phyloP scores from a whole-genome alignment of 2,113 vertebrate genomes.

The Coptodon bakossiorum region DNA sequence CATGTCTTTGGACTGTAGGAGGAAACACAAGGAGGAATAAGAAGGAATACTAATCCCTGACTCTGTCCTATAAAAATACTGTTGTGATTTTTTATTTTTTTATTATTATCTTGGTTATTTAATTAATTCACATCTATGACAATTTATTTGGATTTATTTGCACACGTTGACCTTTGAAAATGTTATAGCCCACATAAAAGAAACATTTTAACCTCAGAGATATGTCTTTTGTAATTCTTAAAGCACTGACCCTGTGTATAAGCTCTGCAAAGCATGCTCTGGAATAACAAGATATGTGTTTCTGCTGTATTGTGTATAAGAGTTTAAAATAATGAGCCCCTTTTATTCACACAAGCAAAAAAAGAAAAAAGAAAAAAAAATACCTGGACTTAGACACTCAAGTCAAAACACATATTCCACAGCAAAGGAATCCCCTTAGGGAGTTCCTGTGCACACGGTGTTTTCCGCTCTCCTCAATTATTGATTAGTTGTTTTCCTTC shows the following conservation, averaged over 20 bases:
- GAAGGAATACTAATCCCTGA: background rate
- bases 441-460: constrained; percentile 38
- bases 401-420: background rate
- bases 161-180: background rate
- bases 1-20: background rate
- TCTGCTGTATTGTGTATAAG: background rate
- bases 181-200: background rate
- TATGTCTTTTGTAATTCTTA: background rate
- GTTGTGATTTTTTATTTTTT: background rate
- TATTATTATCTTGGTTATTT: background rate
- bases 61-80: background rate
- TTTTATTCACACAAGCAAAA: background rate
- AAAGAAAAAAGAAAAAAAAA: background rate
- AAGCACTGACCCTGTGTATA: background rate
- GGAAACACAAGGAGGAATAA: background rate
- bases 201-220: background rate
- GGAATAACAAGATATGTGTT: background rate
- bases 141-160: background rate
- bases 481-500: constrained; percentile 64
- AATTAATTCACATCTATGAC: background rate
- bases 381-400: background rate
- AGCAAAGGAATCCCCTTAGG: constrained; percentile 27
- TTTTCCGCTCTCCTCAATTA: constrained; percentile 62
- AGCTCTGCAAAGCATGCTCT: background rate
- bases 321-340: background rate